A percentile compares a stretch with the other conserved stretches of the same genome.
Conservation (phyloP, 2,797 vertebrate species). For the Pseudochaenichthys georgianus region DNA sequence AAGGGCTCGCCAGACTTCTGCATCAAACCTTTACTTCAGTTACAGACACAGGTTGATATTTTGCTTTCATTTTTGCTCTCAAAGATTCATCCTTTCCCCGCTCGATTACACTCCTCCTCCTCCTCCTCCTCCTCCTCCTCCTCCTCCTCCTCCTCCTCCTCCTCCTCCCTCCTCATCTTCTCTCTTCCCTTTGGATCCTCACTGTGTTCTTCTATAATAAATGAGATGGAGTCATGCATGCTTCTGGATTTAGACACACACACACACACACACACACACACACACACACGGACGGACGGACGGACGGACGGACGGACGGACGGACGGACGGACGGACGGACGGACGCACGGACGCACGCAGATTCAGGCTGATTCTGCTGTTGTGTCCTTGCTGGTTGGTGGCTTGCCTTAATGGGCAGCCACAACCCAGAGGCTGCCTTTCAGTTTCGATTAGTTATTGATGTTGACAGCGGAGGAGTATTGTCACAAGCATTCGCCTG, state of each 20-base stretch:
- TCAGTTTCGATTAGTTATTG: constrained; percentile 50
- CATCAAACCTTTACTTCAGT: neutral
- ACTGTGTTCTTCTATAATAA: constrained; percentile 52
- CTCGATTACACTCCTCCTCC: constrained; percentile 14
- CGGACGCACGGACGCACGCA: too few relatives aligned
- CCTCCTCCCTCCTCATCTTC: neutral
- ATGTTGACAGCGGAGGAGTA: constrained; percentile 47
- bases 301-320: neutral
- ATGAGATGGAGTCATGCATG: constrained; percentile 39
- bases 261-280: neutral
- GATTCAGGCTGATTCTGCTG: too few relatives aligned
- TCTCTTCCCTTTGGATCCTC: constrained; percentile 14
- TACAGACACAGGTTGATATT: neutral
- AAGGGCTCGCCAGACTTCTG: too few relatives aligned
- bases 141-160: neutral
- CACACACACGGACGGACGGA: neutral
- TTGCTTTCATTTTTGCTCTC: neutral
- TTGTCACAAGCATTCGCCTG: constrained; percentile 42
- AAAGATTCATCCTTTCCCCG: neutral
- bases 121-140: neutral
- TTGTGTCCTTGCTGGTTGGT: constrained; percentile 14
- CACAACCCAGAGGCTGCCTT: constrained; percentile 10
- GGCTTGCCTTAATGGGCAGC: constrained; percentile 10
- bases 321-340: neutral
- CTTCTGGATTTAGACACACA: constrained; percentile 40